Evolutionary conservation across 2,113 vertebrate genomes (phyloP).

Genomic region (Hippopotamus amphibius): DNA sequence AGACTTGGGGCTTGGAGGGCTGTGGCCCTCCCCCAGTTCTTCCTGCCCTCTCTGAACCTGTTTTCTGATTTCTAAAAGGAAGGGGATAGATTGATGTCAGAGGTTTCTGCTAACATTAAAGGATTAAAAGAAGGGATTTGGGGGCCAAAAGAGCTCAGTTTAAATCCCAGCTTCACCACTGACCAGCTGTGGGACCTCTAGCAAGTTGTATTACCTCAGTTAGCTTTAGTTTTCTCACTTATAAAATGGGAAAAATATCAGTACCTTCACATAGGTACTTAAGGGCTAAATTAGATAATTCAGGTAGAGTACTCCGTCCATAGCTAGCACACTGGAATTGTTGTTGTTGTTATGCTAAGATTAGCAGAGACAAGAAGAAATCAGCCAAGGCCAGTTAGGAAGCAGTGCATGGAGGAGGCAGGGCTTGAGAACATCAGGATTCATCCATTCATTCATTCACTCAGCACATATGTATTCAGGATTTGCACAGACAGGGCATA

Average conservation of each 20-base stretch:
- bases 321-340: neutral
- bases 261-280: neutral
- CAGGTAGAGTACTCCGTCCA: neutral
- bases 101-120: slow-evolving; percentile 29
- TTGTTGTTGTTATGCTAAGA: neutral
- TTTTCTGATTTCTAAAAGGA: slow-evolving; percentile 56
- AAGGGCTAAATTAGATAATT: neutral
- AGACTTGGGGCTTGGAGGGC: neutral
- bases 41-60: neutral
- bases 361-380: slow-evolving; percentile 17
- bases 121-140: slow-evolving; percentile 48
- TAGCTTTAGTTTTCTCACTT: neutral
- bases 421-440: neutral
- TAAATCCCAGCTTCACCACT: slow-evolving; percentile 13
- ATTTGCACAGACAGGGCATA: neutral
- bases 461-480: neutral
- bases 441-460: neutral
- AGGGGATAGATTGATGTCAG: neutral
- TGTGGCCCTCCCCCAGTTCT: neutral
- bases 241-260: neutral
- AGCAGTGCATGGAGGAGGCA: neutral
- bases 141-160: neutral
- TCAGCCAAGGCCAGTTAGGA: neutral
- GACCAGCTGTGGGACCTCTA: neutral
- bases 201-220: neutral